Conservation (phyloP, 2,113 vertebrate species). For the Sprattus sprattus region DNA sequence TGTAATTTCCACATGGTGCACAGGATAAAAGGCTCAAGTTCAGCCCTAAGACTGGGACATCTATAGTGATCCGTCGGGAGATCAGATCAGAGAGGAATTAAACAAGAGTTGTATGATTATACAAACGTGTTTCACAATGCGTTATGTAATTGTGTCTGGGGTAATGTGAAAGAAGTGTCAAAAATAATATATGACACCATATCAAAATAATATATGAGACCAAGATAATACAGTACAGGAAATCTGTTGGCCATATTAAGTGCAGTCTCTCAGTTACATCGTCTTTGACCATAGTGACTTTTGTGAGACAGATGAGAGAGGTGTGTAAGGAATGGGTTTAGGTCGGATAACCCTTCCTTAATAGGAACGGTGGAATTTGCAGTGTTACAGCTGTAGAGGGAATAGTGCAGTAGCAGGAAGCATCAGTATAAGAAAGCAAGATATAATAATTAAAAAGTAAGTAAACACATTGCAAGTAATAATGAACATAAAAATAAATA, state of each 20-base stretch:
- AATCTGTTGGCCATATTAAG: neutral
- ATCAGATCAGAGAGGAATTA: neutral
- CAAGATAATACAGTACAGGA: neutral
- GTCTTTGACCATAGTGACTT: neutral
- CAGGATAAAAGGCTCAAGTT: slow-evolving; percentile 2
- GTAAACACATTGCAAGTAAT: no score
- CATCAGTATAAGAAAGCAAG: no score
- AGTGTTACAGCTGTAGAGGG: no score
- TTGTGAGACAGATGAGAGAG: neutral
- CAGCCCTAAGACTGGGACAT: neutral
- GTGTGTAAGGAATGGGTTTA: no score
- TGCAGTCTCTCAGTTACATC: neutral
- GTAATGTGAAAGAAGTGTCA: neutral
- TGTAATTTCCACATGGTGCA: slow-evolving; percentile 44
- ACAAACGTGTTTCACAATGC: neutral
- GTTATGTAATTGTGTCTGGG: neutral
- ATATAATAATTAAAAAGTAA: no score
- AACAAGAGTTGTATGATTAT: neutral
- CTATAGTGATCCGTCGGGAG: neutral
- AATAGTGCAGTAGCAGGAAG: no score
- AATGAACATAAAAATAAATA: no score
- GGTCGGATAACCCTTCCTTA: no score
- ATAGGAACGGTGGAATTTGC: no score
- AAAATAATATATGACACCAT: neutral
- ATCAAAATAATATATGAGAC: neutral